These are phyloP conservation scores for Rotaria socialis DNA, from an alignment of 2,888 invertebrate genomes.

Conservation along the genomic window DNA sequence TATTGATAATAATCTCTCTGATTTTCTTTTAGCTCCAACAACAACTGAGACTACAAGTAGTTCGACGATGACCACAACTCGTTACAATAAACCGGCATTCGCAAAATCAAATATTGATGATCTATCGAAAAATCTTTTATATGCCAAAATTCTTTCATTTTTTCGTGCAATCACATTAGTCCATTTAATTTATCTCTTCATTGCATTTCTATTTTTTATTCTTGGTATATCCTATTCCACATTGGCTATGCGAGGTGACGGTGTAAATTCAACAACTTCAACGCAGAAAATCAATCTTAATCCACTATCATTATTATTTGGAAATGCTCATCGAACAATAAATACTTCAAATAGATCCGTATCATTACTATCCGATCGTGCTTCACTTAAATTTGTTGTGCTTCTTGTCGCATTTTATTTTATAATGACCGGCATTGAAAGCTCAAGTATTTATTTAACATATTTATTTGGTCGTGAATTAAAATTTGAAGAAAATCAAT, in stretches of 20 bases:
- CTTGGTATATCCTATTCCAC: not conserved
- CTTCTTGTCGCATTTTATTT: not conserved
- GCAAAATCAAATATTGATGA: constrained; percentile 22
- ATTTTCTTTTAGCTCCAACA: too few relatives aligned
- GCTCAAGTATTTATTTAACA: not conserved
- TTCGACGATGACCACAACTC: too few relatives aligned
- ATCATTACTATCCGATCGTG: not conserved
- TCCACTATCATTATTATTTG: not conserved
- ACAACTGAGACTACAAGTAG: not conserved
- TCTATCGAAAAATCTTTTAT: not conserved
- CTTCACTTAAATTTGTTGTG: not conserved
- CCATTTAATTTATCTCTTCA: not conserved
- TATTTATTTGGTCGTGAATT: not conserved
- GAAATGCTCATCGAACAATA: not conserved
- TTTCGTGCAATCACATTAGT: not conserved
- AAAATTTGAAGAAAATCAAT: not conserved
- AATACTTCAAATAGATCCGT: not conserved
- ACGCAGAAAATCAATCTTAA: too few relatives aligned
- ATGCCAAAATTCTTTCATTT: not conserved
- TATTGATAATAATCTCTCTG: too few relatives aligned
- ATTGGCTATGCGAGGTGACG: not conserved
- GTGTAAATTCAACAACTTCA: not conserved
- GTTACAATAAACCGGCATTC: not conserved
- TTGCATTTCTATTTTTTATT: not conserved
- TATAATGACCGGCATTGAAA: not conserved